Percentiles rank a stretch among this genome's conserved stretches.
Conservation (phyloP, 2,113 vertebrate genomes). For the Mystacornis crossleyi region DNA sequence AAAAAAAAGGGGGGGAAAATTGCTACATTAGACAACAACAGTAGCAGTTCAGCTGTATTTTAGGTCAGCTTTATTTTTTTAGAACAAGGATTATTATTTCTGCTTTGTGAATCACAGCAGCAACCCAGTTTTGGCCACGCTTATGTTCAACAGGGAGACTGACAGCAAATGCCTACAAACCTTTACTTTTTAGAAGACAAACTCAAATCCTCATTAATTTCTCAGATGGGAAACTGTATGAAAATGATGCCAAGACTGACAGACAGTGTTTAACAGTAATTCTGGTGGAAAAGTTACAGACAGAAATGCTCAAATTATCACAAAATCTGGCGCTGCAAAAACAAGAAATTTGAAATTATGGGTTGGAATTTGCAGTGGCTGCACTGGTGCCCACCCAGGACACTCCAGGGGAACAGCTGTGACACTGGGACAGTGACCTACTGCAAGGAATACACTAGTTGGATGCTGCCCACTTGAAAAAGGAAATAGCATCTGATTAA, state of each 20-base stretch:
- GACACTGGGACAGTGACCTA: background rate
- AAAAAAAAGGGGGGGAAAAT: background rate
- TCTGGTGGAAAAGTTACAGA: constrained; percentile 15
- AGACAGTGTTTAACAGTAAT: constrained; percentile 49
- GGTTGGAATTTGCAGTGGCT: background rate
- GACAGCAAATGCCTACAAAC: constrained; percentile 31
- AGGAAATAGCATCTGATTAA: background rate
- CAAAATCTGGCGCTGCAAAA: constrained; percentile 7
- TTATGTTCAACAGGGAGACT: constrained; percentile 22
- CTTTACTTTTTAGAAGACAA: constrained; percentile 38
- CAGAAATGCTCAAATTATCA: constrained; percentile 32
- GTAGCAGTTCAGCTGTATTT: background rate
- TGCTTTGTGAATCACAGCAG: constrained; percentile 21
- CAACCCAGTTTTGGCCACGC: background rate
- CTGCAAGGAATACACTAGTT: accelerated
- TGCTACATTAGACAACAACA: background rate
- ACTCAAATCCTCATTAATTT: constrained; percentile 48
- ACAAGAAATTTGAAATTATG: background rate
- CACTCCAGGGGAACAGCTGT: background rate
- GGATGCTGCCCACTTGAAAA: background rate
- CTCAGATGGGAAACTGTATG: constrained; percentile 27
- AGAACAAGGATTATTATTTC: constrained; percentile 32
- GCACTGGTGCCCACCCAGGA: background rate
- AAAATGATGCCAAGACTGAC: constrained; percentile 41
- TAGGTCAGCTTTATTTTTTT: constrained; percentile 36